phyloP scores from a whole-genome alignment of 35 echinoderm and acorn worm genomes.

The Hemicentrotus pulcherrimus region DNA sequence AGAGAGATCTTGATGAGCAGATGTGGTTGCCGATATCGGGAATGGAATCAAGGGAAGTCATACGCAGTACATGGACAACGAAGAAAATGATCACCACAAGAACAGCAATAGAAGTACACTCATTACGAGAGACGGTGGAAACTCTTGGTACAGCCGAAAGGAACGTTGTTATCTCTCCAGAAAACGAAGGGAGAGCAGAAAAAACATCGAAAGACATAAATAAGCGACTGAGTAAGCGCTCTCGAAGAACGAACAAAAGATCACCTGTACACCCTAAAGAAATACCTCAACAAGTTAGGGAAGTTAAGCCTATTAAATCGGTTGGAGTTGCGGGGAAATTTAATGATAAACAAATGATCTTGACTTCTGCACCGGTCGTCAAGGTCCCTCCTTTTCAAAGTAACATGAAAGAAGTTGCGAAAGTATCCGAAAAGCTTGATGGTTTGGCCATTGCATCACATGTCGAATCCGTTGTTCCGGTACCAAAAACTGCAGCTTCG shows the following conservation, averaged over 20 bases:
- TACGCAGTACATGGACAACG: background rate
- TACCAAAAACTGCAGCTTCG: background rate
- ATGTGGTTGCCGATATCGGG: background rate
- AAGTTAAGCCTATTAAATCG: background rate
- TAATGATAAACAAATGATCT: background rate
- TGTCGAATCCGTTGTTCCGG: background rate
- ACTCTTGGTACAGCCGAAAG: background rate
- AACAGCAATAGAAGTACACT: background rate
- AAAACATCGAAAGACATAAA: background rate
- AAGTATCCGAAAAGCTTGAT: background rate
- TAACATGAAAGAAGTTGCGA: background rate
- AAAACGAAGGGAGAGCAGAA: background rate
- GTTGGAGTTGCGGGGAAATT: background rate
- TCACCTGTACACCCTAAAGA: background rate
- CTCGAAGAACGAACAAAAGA: background rate
- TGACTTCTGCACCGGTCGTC: background rate
- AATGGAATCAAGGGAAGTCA: background rate
- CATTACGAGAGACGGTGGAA: background rate
- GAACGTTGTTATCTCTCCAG: background rate
- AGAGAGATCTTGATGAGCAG: background rate
- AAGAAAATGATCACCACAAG: background rate
- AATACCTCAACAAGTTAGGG: background rate
- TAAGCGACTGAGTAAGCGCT: background rate
- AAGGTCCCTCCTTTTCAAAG: background rate
- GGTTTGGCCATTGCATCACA: background rate